A percentile compares a stretch with the other conserved stretches of the same genome.
Evolutionary conservation across 2,888 invertebrate species (phyloP).

Genomic region (Eupithecia subfuscata): DNA sequence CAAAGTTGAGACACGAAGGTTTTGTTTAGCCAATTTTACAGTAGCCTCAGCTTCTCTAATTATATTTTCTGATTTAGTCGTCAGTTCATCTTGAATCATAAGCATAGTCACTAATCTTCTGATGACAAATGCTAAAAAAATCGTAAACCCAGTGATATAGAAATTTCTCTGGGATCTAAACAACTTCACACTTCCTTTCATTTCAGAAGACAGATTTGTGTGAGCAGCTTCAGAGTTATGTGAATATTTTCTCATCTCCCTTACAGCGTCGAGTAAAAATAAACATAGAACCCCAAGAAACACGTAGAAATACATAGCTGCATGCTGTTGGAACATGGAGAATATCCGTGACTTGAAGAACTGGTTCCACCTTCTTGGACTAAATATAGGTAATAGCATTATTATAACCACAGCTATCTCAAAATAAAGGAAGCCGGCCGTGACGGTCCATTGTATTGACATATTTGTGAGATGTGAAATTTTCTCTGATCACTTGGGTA

Average conservation of each 20-base stretch:
- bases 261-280: slow-evolving; percentile 88
- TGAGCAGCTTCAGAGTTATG: slow-evolving; percentile 68
- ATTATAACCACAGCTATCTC: slow-evolving; percentile 87
- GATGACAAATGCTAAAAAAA: slow-evolving; percentile 88
- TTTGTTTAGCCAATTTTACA: slow-evolving; percentile 69
- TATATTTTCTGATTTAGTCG: slow-evolving; percentile 86
- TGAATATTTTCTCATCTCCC: slow-evolving; percentile 89
- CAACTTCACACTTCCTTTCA: slow-evolving; percentile 87
- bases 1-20: slow-evolving; percentile 57
- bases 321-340: slow-evolving; percentile 84
- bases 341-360: slow-evolving; percentile 89
- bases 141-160: slow-evolving; percentile 90
- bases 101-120: slow-evolving; percentile 86
- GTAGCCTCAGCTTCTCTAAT: slow-evolving; percentile 88
- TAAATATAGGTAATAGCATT: slow-evolving; percentile 88
- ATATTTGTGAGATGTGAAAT: slow-evolving; percentile 69
- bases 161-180: slow-evolving; percentile 92
- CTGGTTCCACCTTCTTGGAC: slow-evolving; percentile 89
- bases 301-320: slow-evolving; percentile 88
- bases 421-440: slow-evolving; percentile 88
- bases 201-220: slow-evolving; percentile 84
- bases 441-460: slow-evolving; percentile 92
- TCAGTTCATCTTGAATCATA: slow-evolving; percentile 85
- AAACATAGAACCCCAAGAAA: slow-evolving; percentile 83
- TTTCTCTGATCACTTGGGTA: not conserved